A percentile compares a stretch with the other conserved stretches of the same genome.
These are phyloP conservation scores for Notolabrus celidotus DNA, from an alignment of 2,797 vertebrate species.

Conservation along the genomic window DNA sequence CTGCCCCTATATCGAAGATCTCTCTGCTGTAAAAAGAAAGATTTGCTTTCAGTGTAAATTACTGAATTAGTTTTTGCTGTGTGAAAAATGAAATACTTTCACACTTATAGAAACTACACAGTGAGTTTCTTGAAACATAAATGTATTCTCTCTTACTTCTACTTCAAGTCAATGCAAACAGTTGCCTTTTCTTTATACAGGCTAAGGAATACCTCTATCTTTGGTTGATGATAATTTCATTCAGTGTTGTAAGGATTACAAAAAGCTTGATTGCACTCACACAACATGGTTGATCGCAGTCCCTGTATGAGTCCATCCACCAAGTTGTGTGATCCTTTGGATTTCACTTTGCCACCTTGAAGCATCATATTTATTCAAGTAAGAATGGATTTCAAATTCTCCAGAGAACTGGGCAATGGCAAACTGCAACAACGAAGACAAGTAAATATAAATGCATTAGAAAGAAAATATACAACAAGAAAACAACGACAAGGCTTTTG, in stretches of 20 bases:
- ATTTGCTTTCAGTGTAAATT: background rate
- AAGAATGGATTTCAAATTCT: accelerated
- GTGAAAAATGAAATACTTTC: background rate
- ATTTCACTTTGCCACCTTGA: slow-evolving; percentile 18
- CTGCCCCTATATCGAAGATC: background rate
- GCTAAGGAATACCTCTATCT: too few species aligned
- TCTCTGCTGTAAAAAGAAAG: slow-evolving; percentile 43
- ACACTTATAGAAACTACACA: too few species aligned
- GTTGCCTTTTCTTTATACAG: too few species aligned
- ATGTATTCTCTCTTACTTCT: too few species aligned
- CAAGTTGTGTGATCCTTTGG: accelerated
- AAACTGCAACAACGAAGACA: slow-evolving; percentile 72
- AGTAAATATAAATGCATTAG: background rate
- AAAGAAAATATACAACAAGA: background rate
- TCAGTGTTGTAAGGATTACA: too few species aligned
- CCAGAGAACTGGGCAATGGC: slow-evolving; percentile 68
- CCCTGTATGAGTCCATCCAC: slow-evolving; percentile 47
- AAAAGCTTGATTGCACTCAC: slow-evolving; percentile 68
- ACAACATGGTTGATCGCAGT: slow-evolving; percentile 56
- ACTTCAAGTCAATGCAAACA: too few species aligned
- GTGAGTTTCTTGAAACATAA: too few species aligned
- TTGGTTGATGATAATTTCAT: too few species aligned
- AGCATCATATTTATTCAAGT: slow-evolving; percentile 39
- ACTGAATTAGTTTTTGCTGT: background rate
- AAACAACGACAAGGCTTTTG: too few species aligned